These are phyloP conservation scores for Branchinecta sandiegonensis DNA, from an alignment of 2,888 invertebrate species.

Conservation along the genomic window DNA sequence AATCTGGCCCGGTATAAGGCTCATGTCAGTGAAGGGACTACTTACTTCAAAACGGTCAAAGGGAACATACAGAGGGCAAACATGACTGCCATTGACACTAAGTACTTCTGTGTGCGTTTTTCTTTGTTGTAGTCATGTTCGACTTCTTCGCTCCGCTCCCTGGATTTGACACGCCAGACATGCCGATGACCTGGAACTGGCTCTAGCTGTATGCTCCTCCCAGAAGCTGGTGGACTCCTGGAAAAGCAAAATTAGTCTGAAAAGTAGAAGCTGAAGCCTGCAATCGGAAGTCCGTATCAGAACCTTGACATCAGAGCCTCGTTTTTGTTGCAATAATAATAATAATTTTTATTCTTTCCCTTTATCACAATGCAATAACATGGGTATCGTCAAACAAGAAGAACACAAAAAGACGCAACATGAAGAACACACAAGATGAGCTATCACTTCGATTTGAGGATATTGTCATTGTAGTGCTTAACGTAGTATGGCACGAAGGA, in stretches of 20 bases:
- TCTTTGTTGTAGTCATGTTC: constrained; percentile 38
- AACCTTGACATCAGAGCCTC: too few species aligned
- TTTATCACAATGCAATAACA: too few species aligned
- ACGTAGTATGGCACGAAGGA: too few species aligned
- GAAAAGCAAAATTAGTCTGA: background rate
- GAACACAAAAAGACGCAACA: too few species aligned
- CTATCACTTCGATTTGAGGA: too few species aligned
- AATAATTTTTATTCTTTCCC: too few species aligned
- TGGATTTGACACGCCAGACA: constrained; percentile 9
- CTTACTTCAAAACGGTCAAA: constrained; percentile 41
- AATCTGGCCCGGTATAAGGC: background rate
- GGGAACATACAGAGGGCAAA: constrained; percentile 53
- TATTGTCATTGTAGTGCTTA: too few species aligned
- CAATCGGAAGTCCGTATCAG: too few species aligned
- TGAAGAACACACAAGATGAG: too few species aligned
- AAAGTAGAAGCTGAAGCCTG: too few species aligned
- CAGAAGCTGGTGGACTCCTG: background rate
- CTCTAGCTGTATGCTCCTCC: background rate
- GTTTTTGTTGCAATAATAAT: too few species aligned
- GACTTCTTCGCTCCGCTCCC: background rate
- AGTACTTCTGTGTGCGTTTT: constrained; percentile 49
- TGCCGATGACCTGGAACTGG: constrained; percentile 6
- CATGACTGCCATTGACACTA: constrained; percentile 48
- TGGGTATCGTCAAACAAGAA: too few species aligned
- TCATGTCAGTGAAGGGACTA: constrained; percentile 20